Percentiles rank a stretch among this genome's conserved stretches.
These are phyloP conservation scores for Baccha elongata DNA, from an alignment of 2,888 invertebrate species.

Conservation along the genomic window DNA sequence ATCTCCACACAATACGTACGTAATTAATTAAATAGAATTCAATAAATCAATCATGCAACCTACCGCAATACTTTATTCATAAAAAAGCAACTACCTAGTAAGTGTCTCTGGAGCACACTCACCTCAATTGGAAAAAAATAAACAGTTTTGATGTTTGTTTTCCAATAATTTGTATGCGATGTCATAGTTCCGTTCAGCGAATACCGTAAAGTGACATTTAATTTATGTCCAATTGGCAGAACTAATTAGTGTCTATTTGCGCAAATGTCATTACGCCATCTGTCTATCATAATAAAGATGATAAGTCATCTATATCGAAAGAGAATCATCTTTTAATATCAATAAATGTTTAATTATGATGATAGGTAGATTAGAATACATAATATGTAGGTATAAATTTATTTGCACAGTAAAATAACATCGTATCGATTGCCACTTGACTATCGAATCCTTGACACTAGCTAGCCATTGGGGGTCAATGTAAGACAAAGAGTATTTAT, in stretches of 20 bases:
- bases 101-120: too few relatives aligned
- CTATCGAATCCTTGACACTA: too few relatives aligned
- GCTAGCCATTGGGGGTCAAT: too few relatives aligned
- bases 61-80: not conserved
- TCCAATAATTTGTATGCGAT: constrained; percentile 4
- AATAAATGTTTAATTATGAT: constrained; percentile 15
- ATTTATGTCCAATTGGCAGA: constrained; percentile 44
- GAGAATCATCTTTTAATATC: not conserved
- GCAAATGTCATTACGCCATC: constrained; percentile 9
- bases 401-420: too few relatives aligned
- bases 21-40: too few relatives aligned
- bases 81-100: not conserved
- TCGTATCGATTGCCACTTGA: not conserved
- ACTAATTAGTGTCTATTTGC: constrained; percentile 57
- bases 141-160: not conserved
- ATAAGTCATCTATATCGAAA: not conserved
- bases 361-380: too few relatives aligned
- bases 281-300: not conserved
- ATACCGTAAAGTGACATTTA: constrained; percentile 13
- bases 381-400: too few relatives aligned
- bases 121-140: not conserved
- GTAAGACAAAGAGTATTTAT: too few relatives aligned
- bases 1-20: too few relatives aligned
- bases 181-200: not conserved
- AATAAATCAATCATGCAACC: not conserved